phyloP scores from a whole-genome alignment of 1,140 invertebrate genomes.

The Triops cancriformis region DNA sequence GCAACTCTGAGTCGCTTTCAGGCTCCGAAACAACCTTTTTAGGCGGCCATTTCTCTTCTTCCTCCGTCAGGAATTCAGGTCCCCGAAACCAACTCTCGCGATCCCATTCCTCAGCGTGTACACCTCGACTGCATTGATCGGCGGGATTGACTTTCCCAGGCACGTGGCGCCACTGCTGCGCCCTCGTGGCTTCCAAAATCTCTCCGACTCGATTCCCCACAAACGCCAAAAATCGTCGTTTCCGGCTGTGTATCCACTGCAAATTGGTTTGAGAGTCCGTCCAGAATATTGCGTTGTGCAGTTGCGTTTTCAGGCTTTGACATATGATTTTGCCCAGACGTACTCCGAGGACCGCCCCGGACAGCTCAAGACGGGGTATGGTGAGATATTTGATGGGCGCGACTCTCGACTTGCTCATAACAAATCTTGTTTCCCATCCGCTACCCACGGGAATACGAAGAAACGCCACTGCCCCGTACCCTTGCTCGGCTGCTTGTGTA shows the following conservation, averaged over 20 bases:
- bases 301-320: neutral
- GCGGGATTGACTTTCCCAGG: constrained; percentile 25
- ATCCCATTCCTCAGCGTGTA: neutral
- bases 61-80: constrained; percentile 28
- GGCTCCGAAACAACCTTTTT: too few species aligned
- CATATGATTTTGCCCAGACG: neutral
- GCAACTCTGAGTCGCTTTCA: too few species aligned
- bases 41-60: too few species aligned
- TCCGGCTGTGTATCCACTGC: constrained; percentile 7
- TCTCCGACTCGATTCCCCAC: constrained; percentile 21
- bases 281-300: constrained; percentile 14
- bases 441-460: constrained; percentile 37
- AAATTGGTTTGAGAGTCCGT: constrained; percentile 23
- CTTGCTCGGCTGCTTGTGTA: constrained; percentile 34
- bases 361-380: too few species aligned
- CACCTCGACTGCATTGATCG: constrained; percentile 18
- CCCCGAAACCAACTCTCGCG: constrained; percentile 27
- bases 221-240: constrained; percentile 6
- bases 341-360: constrained; percentile 20
- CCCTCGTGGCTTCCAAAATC: neutral
- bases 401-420: constrained; percentile 25
- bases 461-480: constrained; percentile 34
- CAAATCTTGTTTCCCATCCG: constrained; percentile 37
- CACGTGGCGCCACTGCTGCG: constrained; percentile 22
- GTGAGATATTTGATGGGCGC: too few species aligned